A percentile compares a stretch with the other conserved stretches of the same genome.
Evolutionary conservation across 2,113 vertebrate genomes (phyloP).

Genomic region (Corvus hawaiiensis): DNA sequence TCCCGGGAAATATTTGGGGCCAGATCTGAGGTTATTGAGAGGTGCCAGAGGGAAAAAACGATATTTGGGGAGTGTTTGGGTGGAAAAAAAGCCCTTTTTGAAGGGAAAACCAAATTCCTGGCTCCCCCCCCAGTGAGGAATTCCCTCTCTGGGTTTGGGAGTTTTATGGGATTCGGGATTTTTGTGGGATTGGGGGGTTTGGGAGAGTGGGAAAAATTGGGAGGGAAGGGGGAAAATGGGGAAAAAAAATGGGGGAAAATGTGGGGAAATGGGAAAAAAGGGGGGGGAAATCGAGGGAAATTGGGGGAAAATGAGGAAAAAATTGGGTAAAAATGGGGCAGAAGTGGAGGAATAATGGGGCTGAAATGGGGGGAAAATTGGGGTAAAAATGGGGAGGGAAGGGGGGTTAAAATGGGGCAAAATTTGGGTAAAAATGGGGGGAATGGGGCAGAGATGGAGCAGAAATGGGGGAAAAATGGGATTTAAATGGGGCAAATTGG

Average conservation of each 20-base stretch:
- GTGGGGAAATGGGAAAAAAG: background rate
- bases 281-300: background rate
- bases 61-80: background rate
- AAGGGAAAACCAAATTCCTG: background rate
- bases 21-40: background rate
- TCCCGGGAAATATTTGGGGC: background rate
- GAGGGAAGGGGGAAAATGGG: background rate
- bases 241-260: background rate
- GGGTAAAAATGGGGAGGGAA: background rate
- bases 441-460: background rate
- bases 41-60: background rate
- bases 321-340: background rate
- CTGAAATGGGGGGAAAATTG: background rate
- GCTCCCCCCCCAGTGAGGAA: background rate
- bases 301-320: background rate
- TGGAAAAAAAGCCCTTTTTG: background rate
- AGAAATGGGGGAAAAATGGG: background rate
- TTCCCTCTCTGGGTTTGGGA: background rate
- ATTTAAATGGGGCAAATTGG: background rate
- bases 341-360: background rate
- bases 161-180: background rate
- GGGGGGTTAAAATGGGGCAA: background rate
- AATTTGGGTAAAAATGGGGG: background rate
- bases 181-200: background rate
- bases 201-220: background rate